These are phyloP conservation scores for Anthonomus grandis DNA, from an alignment of 1,140 invertebrate species.

Conservation along the genomic window DNA sequence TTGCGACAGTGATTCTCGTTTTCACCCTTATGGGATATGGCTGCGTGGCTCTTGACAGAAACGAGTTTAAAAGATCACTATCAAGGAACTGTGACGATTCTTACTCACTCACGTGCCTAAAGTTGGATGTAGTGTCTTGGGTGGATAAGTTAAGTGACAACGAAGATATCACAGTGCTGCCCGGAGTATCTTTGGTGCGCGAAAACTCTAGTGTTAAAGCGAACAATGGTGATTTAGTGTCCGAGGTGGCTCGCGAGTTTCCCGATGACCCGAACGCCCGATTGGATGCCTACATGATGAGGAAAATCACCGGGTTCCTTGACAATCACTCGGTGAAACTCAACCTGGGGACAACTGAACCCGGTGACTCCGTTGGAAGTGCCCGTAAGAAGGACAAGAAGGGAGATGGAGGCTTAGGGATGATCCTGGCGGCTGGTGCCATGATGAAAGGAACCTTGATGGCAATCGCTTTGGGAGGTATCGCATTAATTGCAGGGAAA, in stretches of 20 bases:
- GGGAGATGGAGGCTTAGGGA: conserved; percentile 57
- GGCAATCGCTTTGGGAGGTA: conserved; percentile 68
- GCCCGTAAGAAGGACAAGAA: conserved; percentile 50
- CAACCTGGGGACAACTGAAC: conserved; percentile 58
- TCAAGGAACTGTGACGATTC: conserved; percentile 64
- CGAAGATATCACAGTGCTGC: conserved; percentile 61
- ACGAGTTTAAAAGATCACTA: conserved; percentile 44
- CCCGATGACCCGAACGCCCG: conserved; percentile 71
- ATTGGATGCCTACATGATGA: conserved; percentile 71
- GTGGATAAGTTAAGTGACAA: conserved; percentile 67
- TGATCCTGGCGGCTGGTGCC: conserved; percentile 56
- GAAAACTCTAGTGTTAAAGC: conserved; percentile 57
- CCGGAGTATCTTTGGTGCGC: conserved; percentile 68
- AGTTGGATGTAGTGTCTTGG: conserved; percentile 72
- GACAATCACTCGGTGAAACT: conserved; percentile 70
- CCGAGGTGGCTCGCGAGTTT: conserved; percentile 68
- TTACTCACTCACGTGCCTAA: conserved; percentile 73
- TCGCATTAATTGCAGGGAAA: conserved; percentile 77
- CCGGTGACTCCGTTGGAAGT: conserved; percentile 35
- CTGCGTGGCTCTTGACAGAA: conserved; percentile 28
- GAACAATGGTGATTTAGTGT: conserved; percentile 62
- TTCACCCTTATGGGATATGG: conserved; percentile 2
- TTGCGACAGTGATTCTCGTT: conserved; percentile 5
- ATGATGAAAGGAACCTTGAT: conserved; percentile 73
- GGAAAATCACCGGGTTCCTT: conserved; percentile 66